Conservation (phyloP, 2,888 invertebrate genomes). For the Scaeva pyrastri region DNA sequence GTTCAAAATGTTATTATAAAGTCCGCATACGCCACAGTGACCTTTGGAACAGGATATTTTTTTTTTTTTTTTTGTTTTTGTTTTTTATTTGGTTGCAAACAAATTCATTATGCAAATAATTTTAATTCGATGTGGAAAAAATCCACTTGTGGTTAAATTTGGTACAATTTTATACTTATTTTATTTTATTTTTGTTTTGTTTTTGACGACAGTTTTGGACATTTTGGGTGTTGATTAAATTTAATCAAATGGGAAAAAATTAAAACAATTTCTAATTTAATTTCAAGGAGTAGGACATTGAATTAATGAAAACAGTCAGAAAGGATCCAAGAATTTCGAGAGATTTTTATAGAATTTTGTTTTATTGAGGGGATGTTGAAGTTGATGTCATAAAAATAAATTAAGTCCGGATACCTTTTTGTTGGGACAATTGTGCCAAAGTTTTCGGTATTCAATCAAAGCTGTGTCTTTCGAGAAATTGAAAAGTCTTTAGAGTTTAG, state of each 20-base stretch:
- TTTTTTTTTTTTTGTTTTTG: not conserved
- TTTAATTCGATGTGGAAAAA: not conserved
- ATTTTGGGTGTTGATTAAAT: slow-evolving; percentile 42
- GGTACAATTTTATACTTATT: not conserved
- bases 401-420: too few species aligned
- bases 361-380: too few species aligned
- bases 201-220: slow-evolving; percentile 11
- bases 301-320: not conserved
- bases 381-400: too few species aligned
- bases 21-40: slow-evolving; percentile 67
- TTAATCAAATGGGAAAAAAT: slow-evolving; percentile 6
- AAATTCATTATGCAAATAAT: slow-evolving; percentile 44
- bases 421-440: too few species aligned
- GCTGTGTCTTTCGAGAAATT: too few species aligned
- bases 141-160: slow-evolving; percentile 14
- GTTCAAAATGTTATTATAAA: slow-evolving; percentile 47
- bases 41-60: slow-evolving; percentile 48
- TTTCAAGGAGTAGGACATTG: not conserved
- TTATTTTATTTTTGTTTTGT: slow-evolving; percentile 5
- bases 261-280: not conserved
- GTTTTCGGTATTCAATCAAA: too few species aligned
- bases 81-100: slow-evolving; percentile 16
- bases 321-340: too few species aligned
- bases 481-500: too few species aligned
- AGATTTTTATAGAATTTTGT: too few species aligned